A percentile compares a stretch with the other conserved stretches of the same genome.
Conservation (phyloP, 2,113 vertebrate genomes). For the Ictalurus punctatus region DNA sequence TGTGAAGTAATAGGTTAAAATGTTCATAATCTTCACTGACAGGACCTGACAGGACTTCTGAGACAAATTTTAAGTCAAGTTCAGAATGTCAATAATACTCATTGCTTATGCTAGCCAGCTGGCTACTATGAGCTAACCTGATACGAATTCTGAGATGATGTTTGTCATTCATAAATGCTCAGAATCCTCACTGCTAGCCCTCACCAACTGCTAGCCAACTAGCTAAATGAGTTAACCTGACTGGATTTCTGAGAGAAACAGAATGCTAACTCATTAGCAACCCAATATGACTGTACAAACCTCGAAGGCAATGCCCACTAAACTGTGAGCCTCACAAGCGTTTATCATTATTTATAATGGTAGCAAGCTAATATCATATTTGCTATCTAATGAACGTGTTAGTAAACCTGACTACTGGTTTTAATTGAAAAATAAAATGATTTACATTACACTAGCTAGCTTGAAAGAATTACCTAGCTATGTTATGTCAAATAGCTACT, state of each 20-base stretch:
- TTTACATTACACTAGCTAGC: neutral
- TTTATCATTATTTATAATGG: no score
- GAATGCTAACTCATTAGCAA: neutral
- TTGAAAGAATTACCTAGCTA: neutral
- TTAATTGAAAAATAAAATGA: neutral
- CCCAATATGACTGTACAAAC: neutral
- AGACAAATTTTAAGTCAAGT: neutral
- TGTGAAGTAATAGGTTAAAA: neutral
- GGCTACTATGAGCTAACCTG: neutral
- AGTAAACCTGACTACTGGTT: neutral
- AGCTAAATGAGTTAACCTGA: neutral
- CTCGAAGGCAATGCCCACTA: no score
- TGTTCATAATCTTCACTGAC: neutral
- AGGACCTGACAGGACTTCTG: neutral
- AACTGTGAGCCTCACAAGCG: no score
- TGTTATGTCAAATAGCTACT: neutral
- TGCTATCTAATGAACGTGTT: neutral
- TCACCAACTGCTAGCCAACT: no score
- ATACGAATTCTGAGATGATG: neutral
- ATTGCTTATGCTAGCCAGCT: neutral
- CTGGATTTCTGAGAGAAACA: neutral
- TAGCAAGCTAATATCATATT: neutral
- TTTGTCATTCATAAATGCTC: neutral
- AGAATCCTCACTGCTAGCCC: neutral
- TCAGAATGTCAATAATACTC: no score